phyloP scores from a whole-genome alignment of 2,113 vertebrate species.

The Zosterops lateralis region DNA sequence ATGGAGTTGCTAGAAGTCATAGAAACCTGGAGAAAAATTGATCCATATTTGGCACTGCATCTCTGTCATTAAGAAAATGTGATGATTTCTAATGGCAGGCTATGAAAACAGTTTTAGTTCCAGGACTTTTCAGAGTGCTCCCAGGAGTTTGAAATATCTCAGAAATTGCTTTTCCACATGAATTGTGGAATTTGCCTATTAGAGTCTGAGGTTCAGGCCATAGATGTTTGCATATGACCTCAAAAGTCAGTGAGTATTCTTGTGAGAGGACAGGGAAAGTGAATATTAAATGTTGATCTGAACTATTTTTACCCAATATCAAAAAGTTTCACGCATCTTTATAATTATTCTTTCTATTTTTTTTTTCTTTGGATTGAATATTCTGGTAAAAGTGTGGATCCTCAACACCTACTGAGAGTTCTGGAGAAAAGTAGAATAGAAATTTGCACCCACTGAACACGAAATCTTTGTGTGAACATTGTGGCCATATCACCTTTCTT shows the following conservation, averaged over 20 bases:
- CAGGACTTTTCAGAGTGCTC: neutral
- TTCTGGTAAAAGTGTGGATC: neutral
- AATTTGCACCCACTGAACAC: neutral
- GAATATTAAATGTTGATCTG: neutral
- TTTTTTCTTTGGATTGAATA: neutral
- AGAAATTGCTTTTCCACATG: neutral
- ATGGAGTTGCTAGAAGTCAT: neutral
- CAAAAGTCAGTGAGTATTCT: neutral
- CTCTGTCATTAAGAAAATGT: neutral
- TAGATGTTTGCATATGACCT: neutral
- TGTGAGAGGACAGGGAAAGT: neutral
- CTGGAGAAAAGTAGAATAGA: neutral
- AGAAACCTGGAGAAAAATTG: conserved; percentile 10
- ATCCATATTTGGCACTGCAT: neutral
- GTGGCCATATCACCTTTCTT: neutral
- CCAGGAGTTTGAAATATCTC: neutral
- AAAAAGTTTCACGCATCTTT: neutral
- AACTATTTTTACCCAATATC: neutral
- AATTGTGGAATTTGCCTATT: neutral
- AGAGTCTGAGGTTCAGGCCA: neutral
- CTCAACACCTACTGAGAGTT: neutral
- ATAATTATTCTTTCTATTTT: neutral
- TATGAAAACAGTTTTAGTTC: neutral
- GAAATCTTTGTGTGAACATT: neutral
- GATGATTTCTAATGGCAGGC: neutral